A percentile compares a stretch with the other conserved stretches of the same genome.
Conservation (phyloP, 1,140 invertebrate genomes). For the Heliconius hewitsoni region DNA sequence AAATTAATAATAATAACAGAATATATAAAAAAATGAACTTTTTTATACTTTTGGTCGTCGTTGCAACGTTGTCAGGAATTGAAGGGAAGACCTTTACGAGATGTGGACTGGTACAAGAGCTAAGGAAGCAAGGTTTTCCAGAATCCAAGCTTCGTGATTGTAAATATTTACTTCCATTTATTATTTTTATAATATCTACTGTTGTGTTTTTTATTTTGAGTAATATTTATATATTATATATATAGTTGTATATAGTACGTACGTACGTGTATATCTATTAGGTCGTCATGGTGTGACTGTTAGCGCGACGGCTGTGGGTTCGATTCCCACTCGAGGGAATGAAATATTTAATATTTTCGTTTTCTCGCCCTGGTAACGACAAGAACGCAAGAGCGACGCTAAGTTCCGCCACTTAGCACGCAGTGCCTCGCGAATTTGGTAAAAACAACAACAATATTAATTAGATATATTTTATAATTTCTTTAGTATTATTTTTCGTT, state of each 20-base stretch:
- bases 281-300: no score
- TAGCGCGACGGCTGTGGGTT: no score
- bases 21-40: constrained; percentile 25
- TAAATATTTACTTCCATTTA: constrained; percentile 44
- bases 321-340: no score
- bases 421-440: no score
- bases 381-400: no score
- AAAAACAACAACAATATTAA: no score
- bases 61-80: constrained; percentile 34
- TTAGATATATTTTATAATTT: neutral
- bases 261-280: no score
- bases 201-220: neutral
- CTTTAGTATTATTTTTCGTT: neutral
- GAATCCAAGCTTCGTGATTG: constrained; percentile 55
- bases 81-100: constrained; percentile 49
- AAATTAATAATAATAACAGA: neutral
- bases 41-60: constrained; percentile 28
- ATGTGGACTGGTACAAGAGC: constrained; percentile 52
- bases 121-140: constrained; percentile 58
- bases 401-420: no score
- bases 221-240: no score
- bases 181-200: constrained; percentile 32
- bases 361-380: no score
- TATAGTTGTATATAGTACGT: no score
- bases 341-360: no score